Conservation (phyloP, 2,797 vertebrate genomes). For the Schizopygopsis pylzovi region DNA sequence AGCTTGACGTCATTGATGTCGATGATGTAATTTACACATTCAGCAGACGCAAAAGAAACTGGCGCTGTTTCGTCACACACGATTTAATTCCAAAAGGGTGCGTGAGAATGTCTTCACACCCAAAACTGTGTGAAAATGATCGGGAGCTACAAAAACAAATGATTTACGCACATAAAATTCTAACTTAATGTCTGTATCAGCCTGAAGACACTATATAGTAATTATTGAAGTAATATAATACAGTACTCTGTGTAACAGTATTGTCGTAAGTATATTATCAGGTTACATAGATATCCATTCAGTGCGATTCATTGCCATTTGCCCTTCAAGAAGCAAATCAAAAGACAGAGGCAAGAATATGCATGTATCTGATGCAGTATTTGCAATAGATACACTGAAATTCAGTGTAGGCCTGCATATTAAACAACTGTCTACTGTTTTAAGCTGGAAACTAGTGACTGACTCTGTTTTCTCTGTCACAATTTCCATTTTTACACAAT, state of each 20-base stretch:
- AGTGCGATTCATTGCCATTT: not conserved
- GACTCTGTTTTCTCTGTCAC: conserved; percentile 33
- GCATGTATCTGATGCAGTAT: not conserved
- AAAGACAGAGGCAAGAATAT: conserved; percentile 10
- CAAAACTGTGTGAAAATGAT: conserved; percentile 25
- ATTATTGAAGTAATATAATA: not conserved
- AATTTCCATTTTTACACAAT: conserved; percentile 54
- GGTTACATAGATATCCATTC: not conserved
- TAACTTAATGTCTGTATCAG: not conserved
- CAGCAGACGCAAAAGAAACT: conserved; percentile 7
- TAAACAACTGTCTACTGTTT: conserved; percentile 18
- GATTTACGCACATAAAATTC: not conserved
- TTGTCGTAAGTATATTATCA: not conserved
- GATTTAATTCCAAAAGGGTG: conserved; percentile 34
- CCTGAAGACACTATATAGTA: not conserved
- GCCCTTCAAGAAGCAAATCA: not conserved
- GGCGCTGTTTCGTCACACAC: conserved; percentile 18
- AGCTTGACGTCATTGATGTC: not conserved
- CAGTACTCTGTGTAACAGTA: not conserved
- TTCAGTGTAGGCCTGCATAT: conserved; percentile 33
- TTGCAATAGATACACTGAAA: not conserved
- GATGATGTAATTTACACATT: conserved; percentile 43
- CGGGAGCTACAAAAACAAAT: not conserved
- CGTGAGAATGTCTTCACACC: conserved; percentile 38
- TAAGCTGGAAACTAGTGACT: conserved; percentile 36